Evolutionary conservation across 2,888 invertebrate genomes (phyloP), one percentile per base, ranked within the genome.

Genomic region (Anticlea derivata): DNA sequence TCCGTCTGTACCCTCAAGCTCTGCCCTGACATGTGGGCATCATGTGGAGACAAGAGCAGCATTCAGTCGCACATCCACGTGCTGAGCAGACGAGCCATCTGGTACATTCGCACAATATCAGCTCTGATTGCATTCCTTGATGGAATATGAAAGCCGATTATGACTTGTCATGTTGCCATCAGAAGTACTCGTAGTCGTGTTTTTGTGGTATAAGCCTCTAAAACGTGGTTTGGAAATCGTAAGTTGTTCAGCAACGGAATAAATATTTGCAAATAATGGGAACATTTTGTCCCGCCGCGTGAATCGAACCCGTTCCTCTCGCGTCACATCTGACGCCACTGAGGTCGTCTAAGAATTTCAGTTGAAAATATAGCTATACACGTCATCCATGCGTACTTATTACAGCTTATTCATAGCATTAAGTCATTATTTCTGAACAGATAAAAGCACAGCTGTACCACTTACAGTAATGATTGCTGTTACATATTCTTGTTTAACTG

Each of bases 11-110:
- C 45, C 31, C 33, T 43, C 24, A 23, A 40, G 27, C 17, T 41
- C 37, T 41, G 47, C 35, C 49, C 40, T 37, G 50, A 80, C 80
- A 86, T 85, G 72, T 83, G 82, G 70, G 61, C 66, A 68, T 80
- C 82, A 77, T 85, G 83, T 81, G 73, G 64, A 66, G 68, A 87
- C 85, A 86, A 84, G 78, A 78, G 76, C 74, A 75, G 66, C 83
- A 80, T 86, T 86, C 74, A 85, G 73, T 66, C 39, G 31, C 37
- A 12, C 22, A 35, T 60, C 56, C 62, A 62, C 62, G 62, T 62
- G 62, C 60, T 56, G 20, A 33, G 38, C 62, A 62, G 61, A 65
- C 66, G 63, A 68, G 63, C 53, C 62, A 62, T 62, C 49, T 62
- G 62, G 49, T 48, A 54, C 35, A 50, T 56, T 61, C 40, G 40